A percentile compares a stretch with the other conserved stretches of the same genome.
Evolutionary conservation across 1,140 invertebrate genomes (phyloP).

Genomic region (Aphaenogaster ashmeadi): DNA sequence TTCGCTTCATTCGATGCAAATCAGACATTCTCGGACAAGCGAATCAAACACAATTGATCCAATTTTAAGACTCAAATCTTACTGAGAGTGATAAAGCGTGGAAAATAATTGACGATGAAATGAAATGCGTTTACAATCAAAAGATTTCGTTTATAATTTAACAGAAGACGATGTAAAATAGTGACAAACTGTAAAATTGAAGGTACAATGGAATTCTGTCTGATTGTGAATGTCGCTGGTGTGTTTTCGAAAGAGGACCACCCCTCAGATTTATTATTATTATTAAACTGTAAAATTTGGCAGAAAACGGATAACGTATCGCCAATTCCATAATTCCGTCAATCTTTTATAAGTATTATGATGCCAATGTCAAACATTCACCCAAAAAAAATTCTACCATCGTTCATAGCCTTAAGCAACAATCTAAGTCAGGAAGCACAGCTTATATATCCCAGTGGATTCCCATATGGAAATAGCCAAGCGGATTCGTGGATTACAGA

Average conservation of each 20-base stretch:
- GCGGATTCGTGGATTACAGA: neutral
- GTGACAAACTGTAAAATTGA: too few species aligned
- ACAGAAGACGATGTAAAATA: too few species aligned
- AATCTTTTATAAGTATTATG: neutral
- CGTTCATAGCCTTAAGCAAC: neutral
- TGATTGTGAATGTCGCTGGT: too few species aligned
- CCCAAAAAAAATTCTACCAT: neutral
- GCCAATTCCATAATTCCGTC: neutral
- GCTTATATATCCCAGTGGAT: neutral
- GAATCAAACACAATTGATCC: neutral
- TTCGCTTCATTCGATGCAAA: slow-evolving; percentile 12
- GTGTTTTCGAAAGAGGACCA: too few species aligned
- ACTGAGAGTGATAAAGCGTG: neutral
- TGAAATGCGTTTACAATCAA: neutral
- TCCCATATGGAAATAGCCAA: neutral
- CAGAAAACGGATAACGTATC: slow-evolving; percentile 11
- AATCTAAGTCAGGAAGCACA: neutral
- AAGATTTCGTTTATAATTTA: neutral
- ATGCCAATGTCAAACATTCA: neutral
- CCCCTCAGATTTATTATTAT: too few species aligned
- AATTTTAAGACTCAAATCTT: neutral
- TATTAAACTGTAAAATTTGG: neutral
- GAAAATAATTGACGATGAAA: neutral
- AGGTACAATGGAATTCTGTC: too few species aligned
- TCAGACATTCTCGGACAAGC: neutral